Evolutionary conservation across 2,797 vertebrate species (phyloP).

Genomic region (Acipenser oxyrinchus): DNA sequence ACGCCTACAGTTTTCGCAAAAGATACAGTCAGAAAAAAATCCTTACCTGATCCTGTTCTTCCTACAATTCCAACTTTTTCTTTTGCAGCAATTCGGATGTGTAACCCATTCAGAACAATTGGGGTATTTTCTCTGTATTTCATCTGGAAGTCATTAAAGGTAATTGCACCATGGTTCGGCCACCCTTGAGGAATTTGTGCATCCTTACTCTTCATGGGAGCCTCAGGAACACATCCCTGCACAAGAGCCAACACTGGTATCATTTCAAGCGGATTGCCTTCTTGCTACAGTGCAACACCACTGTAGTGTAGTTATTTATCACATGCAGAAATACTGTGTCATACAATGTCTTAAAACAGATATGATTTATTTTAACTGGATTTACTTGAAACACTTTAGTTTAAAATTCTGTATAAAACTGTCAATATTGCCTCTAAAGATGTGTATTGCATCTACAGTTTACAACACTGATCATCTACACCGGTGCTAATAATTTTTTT

Average conservation of each 20-base stretch:
- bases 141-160: conserved; percentile 67
- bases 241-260: conserved; percentile 10
- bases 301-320: not conserved
- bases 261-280: not conserved
- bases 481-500: too few relatives aligned
- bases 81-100: conserved; percentile 45
- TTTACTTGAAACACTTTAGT: not conserved
- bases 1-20: too few relatives aligned
- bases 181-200: conserved; percentile 47
- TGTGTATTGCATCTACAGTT: too few relatives aligned
- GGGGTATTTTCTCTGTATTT: conserved; percentile 66
- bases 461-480: too few relatives aligned
- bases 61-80: conserved; percentile 78
- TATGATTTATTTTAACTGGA: not conserved
- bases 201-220: conserved; percentile 35
- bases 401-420: not conserved
- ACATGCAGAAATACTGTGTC: not conserved
- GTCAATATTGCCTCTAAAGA: too few relatives aligned
- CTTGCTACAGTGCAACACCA: too few relatives aligned
- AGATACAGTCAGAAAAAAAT: too few relatives aligned
- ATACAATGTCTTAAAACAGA: not conserved
- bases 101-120: conserved; percentile 57
- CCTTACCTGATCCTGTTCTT: conserved; percentile 67
- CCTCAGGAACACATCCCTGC: conserved; percentile 57
- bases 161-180: conserved; percentile 57